Conservation (phyloP, 2,797 vertebrate genomes). For the Enteromius mattozi region DNA sequence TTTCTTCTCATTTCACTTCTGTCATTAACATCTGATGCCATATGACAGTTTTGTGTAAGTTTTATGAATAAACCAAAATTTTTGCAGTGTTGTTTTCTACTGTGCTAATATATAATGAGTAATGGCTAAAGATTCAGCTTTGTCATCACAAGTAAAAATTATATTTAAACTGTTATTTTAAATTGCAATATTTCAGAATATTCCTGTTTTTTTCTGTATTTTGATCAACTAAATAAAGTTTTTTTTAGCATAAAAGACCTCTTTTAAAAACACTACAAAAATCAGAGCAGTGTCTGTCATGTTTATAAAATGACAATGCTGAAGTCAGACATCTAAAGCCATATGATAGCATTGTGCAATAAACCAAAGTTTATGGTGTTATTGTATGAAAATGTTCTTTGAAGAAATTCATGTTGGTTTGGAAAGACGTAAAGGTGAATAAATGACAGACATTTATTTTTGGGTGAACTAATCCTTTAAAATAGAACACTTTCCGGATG, state of each 20-base stretch:
- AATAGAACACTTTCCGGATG: slow-evolving; percentile 2
- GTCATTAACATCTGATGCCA: background rate
- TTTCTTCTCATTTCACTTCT: background rate
- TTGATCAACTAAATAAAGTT: background rate
- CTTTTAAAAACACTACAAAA: background rate
- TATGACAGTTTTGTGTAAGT: background rate
- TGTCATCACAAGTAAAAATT: no score
- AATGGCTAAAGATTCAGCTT: background rate
- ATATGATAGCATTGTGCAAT: background rate
- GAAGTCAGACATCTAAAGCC: background rate
- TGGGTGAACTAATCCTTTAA: background rate
- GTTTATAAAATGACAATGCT: background rate
- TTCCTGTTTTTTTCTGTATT: background rate
- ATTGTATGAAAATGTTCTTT: background rate
- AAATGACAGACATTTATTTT: background rate
- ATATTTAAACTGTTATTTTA: background rate
- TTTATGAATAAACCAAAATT: background rate
- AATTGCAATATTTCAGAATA: background rate
- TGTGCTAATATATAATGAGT: background rate
- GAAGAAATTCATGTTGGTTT: background rate
- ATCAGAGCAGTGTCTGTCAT: background rate
- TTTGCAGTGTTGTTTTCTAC: background rate
- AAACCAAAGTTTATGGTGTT: background rate
- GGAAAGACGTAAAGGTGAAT: background rate
- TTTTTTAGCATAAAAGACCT: background rate